phyloP scores from a whole-genome alignment of 2,113 vertebrate genomes.

The Alexandromys fortis region DNA sequence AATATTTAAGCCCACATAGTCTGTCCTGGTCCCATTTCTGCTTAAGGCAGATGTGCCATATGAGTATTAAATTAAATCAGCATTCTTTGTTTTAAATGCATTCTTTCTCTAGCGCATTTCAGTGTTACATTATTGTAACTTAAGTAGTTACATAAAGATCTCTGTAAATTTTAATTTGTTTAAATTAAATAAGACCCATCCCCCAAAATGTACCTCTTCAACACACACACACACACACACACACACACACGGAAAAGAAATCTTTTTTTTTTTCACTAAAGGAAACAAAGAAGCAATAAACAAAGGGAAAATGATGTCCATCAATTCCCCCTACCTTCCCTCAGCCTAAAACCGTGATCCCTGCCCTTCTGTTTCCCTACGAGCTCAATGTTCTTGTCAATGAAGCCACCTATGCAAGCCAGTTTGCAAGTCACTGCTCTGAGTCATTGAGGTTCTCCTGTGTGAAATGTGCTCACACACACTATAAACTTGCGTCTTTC shows the following conservation, averaged over 20 bases:
- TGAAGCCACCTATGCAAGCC: not conserved
- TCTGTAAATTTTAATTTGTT: not conserved
- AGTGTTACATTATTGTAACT: not conserved
- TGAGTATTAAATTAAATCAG: conserved; percentile 6
- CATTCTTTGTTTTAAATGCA: conserved; percentile 26
- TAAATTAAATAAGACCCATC: not conserved
- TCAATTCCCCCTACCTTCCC: too few relatives aligned
- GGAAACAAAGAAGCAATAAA: not conserved
- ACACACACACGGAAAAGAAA: not conserved
- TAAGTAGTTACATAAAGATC: not conserved
- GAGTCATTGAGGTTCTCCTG: not conserved
- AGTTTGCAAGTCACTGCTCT: not conserved
- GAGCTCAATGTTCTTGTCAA: not conserved
- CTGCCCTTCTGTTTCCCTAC: not conserved
- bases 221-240: not conserved
- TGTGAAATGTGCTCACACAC: not conserved
- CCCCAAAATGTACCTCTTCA: not conserved
- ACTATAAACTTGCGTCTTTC: not conserved
- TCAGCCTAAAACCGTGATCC: not conserved
- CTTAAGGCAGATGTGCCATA: not conserved
- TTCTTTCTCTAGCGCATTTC: not conserved
- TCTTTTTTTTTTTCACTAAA: not conserved
- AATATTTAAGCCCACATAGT: not conserved
- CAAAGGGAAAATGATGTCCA: not conserved
- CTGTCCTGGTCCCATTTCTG: not conserved